These are phyloP conservation scores for Nasua narica DNA, from an alignment of 2,797 vertebrate species.

Conservation along the genomic window DNA sequence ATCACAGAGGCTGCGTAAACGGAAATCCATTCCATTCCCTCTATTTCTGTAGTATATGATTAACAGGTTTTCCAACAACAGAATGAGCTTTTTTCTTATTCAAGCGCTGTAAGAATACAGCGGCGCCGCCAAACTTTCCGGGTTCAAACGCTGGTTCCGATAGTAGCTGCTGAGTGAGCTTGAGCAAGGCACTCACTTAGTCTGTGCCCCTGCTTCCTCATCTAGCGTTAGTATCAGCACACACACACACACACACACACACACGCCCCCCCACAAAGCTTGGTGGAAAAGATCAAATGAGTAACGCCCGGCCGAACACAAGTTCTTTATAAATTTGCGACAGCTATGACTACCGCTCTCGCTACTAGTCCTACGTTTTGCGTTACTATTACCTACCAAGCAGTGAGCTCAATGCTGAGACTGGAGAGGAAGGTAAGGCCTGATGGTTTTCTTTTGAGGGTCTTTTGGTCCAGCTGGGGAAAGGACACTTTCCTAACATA, in stretches of 20 bases:
- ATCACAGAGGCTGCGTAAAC: not conserved
- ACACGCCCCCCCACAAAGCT: not conserved
- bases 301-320: fast-evolving
- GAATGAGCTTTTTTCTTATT: not conserved
- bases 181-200: not conserved
- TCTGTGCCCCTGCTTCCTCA: not conserved
- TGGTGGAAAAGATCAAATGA: not conserved
- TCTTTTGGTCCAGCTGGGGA: not conserved
- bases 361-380: fast-evolving
- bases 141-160: not conserved
- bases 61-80: not conserved
- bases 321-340: not conserved
- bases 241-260: too few relatives aligned
- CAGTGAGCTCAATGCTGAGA: not conserved
- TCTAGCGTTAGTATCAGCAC: fast-evolving
- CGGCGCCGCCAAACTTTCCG: not conserved
- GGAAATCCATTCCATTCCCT: not conserved
- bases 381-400: not conserved
- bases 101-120: not conserved
- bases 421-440: not conserved
- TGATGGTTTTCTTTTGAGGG: not conserved
- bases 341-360: fast-evolving
- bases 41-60: not conserved
- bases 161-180: not conserved
- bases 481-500: not conserved